These are phyloP conservation scores for Heliocidaris erythrogramma DNA, from an alignment of 35 echinoderm and acorn worm genomes.

Conservation along the genomic window DNA sequence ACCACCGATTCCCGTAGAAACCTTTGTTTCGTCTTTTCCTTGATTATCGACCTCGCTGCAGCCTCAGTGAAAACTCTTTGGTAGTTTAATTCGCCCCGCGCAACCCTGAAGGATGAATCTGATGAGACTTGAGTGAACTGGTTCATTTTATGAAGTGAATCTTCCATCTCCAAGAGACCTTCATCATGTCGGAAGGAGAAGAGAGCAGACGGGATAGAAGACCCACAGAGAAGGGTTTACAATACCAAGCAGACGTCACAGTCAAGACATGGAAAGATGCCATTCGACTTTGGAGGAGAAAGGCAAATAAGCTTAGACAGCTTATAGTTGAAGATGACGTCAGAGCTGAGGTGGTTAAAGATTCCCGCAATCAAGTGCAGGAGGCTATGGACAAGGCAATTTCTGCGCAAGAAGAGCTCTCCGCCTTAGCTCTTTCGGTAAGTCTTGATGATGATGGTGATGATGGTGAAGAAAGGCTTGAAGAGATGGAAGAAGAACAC, in stretches of 20 bases:
- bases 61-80: no score
- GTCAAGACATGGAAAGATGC: constrained; percentile 9
- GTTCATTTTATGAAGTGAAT: no score
- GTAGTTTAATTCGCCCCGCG: no score
- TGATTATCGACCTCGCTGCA: no score
- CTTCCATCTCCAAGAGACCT: no score
- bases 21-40: no score
- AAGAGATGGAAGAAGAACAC: background rate
- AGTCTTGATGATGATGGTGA: background rate
- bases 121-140: no score
- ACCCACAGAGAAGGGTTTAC: constrained; percentile 1
- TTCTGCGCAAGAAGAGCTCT: background rate
- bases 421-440: background rate
- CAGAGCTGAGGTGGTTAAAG: background rate
- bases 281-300: constrained; percentile 21
- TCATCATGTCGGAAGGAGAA: no score
- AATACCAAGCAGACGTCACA: background rate
- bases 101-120: no score
- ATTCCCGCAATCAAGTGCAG: background rate
- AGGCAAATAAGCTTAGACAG: background rate
- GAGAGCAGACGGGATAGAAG: background rate
- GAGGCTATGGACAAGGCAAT: background rate
- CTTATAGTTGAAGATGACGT: constrained; percentile 29
- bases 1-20: no score
- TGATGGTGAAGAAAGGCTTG: no score